Conservation (phyloP, 2,113 vertebrate species). For the Phaethornis superciliosus region DNA sequence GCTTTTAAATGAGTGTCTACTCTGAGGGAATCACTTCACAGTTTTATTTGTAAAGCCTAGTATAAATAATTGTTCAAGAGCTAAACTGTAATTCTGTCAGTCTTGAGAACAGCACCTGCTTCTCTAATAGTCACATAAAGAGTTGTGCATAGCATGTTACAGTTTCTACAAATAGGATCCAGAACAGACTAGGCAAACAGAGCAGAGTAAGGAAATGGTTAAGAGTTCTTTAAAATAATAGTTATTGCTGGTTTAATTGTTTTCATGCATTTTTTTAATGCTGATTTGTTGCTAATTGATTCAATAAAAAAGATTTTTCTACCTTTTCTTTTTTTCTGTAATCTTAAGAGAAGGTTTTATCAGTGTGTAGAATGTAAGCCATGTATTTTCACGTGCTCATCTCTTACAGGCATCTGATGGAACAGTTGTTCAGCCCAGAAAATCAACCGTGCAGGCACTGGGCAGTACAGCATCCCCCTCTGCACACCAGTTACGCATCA, state of each 20-base stretch:
- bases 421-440: conserved; percentile 76
- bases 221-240: background rate
- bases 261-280: background rate
- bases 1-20: background rate
- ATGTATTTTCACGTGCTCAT: background rate
- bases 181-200: background rate
- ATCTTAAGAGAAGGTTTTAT: background rate
- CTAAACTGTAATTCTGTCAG: background rate
- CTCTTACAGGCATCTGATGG: conserved; percentile 81
- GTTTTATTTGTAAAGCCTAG: background rate
- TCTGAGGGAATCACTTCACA: background rate
- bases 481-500: conserved; percentile 88
- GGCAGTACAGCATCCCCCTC: conserved; percentile 75
- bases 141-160: background rate
- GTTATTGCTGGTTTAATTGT: background rate
- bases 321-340: background rate
- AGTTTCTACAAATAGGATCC: background rate
- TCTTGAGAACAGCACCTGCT: background rate
- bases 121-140: background rate
- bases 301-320: background rate
- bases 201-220: background rate
- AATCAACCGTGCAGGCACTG: conserved; percentile 77
- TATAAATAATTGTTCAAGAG: background rate
- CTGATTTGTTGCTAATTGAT: background rate
- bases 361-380: background rate